These are phyloP conservation scores for Ptychoptera contaminata DNA, from an alignment of 2,888 invertebrate genomes.

Conservation along the genomic window DNA sequence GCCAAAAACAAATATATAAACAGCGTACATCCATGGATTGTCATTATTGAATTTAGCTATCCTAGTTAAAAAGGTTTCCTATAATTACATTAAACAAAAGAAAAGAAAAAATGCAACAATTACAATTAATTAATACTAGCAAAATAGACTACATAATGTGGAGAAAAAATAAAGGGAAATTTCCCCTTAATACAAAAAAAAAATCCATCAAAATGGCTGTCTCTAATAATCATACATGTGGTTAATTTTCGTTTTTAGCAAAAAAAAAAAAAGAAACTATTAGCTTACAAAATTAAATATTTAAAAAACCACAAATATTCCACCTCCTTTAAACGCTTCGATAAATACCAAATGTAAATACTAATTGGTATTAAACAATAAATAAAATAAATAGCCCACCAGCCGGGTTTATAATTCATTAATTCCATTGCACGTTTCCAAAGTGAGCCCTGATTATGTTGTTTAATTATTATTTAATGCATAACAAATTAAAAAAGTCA, in stretches of 20 bases:
- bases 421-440: constrained; percentile 60
- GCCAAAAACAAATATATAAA: constrained; percentile 62
- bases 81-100: constrained; percentile 21
- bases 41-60: constrained; percentile 62
- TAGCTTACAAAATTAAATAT: too few relatives aligned
- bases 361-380: constrained; percentile 59
- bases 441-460: constrained; percentile 36
- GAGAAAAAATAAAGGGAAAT: constrained; percentile 7
- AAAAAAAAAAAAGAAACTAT: too few relatives aligned
- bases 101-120: neutral
- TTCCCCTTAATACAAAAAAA: neutral
- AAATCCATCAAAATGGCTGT: neutral
- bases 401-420: constrained; percentile 63
- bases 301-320: too few relatives aligned
- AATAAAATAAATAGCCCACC: constrained; percentile 63
- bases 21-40: constrained; percentile 82
- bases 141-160: too few relatives aligned
- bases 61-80: constrained; percentile 69
- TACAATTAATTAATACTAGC: neutral
- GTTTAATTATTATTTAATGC: constrained; percentile 13
- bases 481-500: too few relatives aligned
- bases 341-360: constrained; percentile 52
- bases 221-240: too few relatives aligned
- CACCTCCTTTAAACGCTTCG: constrained; percentile 51
- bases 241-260: too few relatives aligned